Evolutionary conservation across 2,797 vertebrate genomes (phyloP), one percentile per base, ranked within the genome.

Genomic region (Hydrolagus colliei): DNA sequence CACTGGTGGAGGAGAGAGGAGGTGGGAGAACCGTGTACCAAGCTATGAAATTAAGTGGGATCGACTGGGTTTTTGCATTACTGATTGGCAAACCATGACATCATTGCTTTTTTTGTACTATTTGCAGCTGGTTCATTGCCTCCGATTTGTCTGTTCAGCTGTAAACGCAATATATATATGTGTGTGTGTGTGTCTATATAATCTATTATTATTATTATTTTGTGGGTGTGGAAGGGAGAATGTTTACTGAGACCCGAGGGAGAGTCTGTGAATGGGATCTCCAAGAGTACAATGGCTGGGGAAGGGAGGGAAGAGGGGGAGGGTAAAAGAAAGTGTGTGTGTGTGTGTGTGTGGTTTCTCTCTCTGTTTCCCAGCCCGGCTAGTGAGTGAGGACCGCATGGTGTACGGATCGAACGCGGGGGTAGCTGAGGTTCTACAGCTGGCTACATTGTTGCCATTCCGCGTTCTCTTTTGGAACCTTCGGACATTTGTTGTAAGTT

Each of bases 61-160:
- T 35, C 18, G 27, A 65, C 67, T 27, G 32, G 79, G 65, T 12
- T 67, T 71, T 41, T 84, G 67, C 63, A 63, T 67, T 71, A 84
- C 79, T 84, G 79, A 84, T 84, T 84, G 79, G 65, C 63, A 71
- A 84, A 67, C 65, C 65, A 68, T 84, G 79, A 84, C 79, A 84
- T 84, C 79, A 84, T 67, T 20, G 79, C 79, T 35, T 52, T 82
- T 5, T 82, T 52, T 52, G 2, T 52, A 52, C 41, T 52, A 52
- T 52, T 52, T 52, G 41, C 41, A 52, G 41, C 41, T 52, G 41
- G 41, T 52, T 52, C 41, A 6, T 52, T 52, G 41, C 41, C 41
- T 52, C 41, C 41, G 41, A 52, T 52, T 52, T 52, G 41, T 52
- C 41, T 52, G 41, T 52, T 52, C 41, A 52, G 41, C 41, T 52